Percentiles rank a stretch among this genome's conserved stretches.
Evolutionary conservation across 1,140 invertebrate genomes (phyloP).

Genomic region (Tetramorium simillimum): DNA sequence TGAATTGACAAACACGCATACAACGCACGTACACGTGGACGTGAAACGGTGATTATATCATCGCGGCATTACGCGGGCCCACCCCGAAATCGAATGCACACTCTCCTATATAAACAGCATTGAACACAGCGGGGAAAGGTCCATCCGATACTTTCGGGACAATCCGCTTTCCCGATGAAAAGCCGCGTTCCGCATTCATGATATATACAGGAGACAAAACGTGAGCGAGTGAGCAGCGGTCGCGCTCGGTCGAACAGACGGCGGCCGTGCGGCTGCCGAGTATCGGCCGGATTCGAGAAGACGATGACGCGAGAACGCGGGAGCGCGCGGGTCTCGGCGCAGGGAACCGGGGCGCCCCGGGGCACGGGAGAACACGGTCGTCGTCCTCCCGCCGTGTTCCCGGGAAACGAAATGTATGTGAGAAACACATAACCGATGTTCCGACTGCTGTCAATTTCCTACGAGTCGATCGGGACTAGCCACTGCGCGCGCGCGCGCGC

Average conservation of each 20-base stretch:
- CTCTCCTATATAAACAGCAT: neutral
- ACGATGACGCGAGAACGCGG: neutral
- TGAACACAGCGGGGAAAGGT: neutral
- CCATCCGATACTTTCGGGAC: neutral
- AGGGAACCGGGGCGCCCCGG: neutral
- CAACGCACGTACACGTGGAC: neutral
- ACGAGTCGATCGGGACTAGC: constrained; percentile 3
- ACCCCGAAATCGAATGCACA: no score
- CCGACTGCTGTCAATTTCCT: constrained; percentile 67
- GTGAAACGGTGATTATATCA: constrained; percentile 12
- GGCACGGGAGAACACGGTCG: constrained; percentile 15
- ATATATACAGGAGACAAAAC: constrained; percentile 59
- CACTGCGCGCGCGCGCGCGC: neutral
- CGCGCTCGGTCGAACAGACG: neutral
- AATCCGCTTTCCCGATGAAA: constrained; percentile 47
- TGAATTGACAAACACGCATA: neutral
- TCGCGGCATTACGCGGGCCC: neutral
- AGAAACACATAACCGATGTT: constrained; percentile 65
- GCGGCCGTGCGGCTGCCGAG: neutral
- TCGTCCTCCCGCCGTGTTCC: constrained; percentile 10
- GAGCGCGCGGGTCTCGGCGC: neutral
- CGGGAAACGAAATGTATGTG: constrained; percentile 65
- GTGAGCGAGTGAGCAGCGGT: neutral
- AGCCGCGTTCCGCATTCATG: constrained; percentile 56
- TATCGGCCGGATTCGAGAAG: constrained; percentile 14